Evolutionary conservation across 2,888 invertebrate species (phyloP).

Genomic region (Endotricha flammealis): DNA sequence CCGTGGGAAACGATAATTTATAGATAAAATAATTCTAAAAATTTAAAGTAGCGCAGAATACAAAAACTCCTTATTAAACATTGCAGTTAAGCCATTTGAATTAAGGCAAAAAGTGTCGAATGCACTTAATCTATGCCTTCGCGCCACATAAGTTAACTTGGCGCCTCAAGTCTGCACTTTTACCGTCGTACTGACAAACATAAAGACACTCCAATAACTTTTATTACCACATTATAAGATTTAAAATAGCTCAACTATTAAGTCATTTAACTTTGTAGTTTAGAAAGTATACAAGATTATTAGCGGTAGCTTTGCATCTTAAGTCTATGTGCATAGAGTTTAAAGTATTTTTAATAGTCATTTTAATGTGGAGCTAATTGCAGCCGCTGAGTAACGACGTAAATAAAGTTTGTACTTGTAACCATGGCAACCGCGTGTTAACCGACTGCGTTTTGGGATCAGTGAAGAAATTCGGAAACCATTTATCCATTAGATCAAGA

Average conservation of each 20-base stretch:
- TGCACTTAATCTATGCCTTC: too few species aligned
- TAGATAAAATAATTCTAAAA: too few species aligned
- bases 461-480: too few species aligned
- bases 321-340: constrained; percentile 11
- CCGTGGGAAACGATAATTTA: too few species aligned
- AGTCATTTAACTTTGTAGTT: neutral
- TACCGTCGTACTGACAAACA: neutral
- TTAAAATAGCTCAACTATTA: neutral
- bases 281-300: neutral
- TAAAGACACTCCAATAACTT: neutral
- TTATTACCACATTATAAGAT: neutral
- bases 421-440: constrained; percentile 31
- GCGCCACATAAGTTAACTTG: neutral
- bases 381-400: constrained; percentile 35
- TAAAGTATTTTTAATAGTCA: constrained; percentile 10
- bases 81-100: too few species aligned
- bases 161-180: neutral
- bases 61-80: too few species aligned
- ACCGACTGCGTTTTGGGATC: constrained; percentile 10
- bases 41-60: too few species aligned
- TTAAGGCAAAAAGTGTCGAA: too few species aligned
- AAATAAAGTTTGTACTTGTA: constrained; percentile 45
- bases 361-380: constrained; percentile 32
- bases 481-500: too few species aligned
- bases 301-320: constrained; percentile 16